phyloP scores from a whole-genome alignment of 2,888 invertebrate species.

The Sinodicranocentrus sp. region DNA sequence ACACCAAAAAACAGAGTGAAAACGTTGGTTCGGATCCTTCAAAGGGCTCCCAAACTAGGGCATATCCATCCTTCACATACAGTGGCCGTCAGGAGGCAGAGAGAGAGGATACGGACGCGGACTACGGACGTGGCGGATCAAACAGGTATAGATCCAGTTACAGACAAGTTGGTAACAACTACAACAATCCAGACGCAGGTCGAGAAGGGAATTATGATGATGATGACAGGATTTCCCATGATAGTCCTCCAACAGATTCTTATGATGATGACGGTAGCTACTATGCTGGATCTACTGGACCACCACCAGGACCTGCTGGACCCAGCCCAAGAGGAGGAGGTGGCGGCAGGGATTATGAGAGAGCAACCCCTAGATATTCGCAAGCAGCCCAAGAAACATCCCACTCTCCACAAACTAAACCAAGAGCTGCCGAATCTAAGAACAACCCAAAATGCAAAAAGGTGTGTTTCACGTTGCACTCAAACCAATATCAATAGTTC shows the following conservation, averaged over 20 bases:
- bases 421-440: constrained; percentile 72
- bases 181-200: constrained; percentile 13
- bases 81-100: constrained; percentile 69
- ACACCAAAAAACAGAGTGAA: constrained; percentile 66
- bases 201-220: constrained; percentile 27
- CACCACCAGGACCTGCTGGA: background rate
- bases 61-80: constrained; percentile 75
- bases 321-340: constrained; percentile 22
- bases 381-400: constrained; percentile 73
- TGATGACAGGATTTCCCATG: constrained; percentile 62
- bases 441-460: constrained; percentile 77
- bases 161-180: constrained; percentile 68
- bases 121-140: constrained; percentile 27
- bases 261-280: constrained; percentile 70
- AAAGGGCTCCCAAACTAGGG: constrained; percentile 74
- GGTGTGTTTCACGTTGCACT: constrained; percentile 62
- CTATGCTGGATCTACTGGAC: constrained; percentile 28
- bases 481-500: no score
- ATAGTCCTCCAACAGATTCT: constrained; percentile 59
- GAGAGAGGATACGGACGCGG: constrained; percentile 33
- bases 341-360: constrained; percentile 41
- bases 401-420: constrained; percentile 69
- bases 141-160: constrained; percentile 73
- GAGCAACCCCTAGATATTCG: constrained; percentile 60
- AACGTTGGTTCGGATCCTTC: constrained; percentile 69